These are phyloP conservation scores for Diacarnus erythraeanus DNA, from an alignment of 37 sponge, comb jelly and placozoan genomes.

Conservation along the genomic window DNA sequence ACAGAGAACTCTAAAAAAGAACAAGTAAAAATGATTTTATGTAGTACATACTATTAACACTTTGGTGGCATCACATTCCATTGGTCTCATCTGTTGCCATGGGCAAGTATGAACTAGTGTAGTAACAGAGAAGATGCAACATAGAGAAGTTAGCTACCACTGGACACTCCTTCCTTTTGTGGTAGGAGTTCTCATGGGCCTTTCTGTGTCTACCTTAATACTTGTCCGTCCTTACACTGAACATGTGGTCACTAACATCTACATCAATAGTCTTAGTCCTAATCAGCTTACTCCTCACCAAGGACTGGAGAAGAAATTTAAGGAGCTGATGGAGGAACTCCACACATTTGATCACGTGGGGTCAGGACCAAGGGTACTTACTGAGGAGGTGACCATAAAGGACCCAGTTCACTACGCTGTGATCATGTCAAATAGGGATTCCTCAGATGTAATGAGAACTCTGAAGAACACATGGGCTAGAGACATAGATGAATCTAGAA, in stretches of 20 bases:
- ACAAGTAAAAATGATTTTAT: conserved; percentile 15
- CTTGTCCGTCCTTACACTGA: conserved; percentile 23
- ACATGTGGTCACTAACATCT: conserved; percentile 19
- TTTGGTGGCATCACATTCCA: not conserved
- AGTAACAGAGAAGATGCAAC: not conserved
- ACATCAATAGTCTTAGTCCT: not conserved
- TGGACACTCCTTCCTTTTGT: conserved; percentile 34
- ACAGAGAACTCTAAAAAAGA: conserved; percentile 85
- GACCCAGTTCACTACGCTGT: conserved; percentile 24
- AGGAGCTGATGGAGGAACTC: conserved; percentile 22
- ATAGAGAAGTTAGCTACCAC: not conserved
- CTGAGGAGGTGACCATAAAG: conserved; percentile 24
- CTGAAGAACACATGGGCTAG: conserved; percentile 35
- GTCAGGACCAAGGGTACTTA: not conserved
- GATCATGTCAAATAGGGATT: conserved; percentile 1
- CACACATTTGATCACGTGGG: not conserved
- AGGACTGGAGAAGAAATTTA: not conserved
- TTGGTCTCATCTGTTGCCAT: not conserved
- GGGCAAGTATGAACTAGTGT: not conserved
- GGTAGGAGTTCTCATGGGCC: conserved; percentile 26
- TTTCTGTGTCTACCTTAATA: conserved; percentile 21
- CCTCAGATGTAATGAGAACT: not conserved
- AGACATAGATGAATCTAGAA: not conserved
- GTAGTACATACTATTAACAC: not conserved
- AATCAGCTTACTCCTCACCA: not conserved